Evolutionary conservation across 2,888 invertebrate genomes (phyloP).

Genomic region (Drosophila aldrichi): DNA sequence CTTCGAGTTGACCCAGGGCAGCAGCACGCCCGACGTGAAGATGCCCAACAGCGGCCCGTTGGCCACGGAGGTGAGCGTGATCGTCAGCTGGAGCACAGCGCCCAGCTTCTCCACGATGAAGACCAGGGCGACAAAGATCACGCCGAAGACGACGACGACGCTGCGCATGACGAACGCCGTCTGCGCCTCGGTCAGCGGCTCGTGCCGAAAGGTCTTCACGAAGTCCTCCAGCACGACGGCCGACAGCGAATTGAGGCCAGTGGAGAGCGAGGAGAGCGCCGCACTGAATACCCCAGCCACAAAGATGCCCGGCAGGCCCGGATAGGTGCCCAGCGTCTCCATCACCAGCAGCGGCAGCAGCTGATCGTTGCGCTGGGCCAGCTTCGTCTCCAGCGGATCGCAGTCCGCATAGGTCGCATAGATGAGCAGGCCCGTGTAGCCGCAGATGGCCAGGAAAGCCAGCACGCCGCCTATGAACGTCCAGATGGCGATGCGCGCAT

Average conservation of each 20-base stretch:
- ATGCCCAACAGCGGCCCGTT: conserved; percentile 89
- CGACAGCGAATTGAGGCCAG: conserved; percentile 91
- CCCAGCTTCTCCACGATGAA: conserved; percentile 89
- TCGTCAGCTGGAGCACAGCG: conserved; percentile 89
- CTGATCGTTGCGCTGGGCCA: conserved; percentile 91
- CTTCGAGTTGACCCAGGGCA: conserved; percentile 89
- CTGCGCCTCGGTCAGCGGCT: conserved; percentile 86
- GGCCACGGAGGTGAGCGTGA: conserved; percentile 88
- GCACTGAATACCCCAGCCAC: conserved; percentile 96
- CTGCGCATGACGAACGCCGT: conserved; percentile 89
- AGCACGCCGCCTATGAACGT: conserved; percentile 92
- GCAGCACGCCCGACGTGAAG: conserved; percentile 89
- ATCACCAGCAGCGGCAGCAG: conserved; percentile 93
- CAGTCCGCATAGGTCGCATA: conserved; percentile 94
- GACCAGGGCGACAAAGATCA: conserved; percentile 88
- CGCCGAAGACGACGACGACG: conserved; percentile 88
- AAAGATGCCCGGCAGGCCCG: conserved; percentile 94
- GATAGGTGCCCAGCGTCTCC: conserved; percentile 91
- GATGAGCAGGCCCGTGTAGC: conserved; percentile 94
- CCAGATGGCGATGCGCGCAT: conserved; percentile 86
- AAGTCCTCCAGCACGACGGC: conserved; percentile 91
- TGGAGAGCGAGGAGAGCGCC: conserved; percentile 92
- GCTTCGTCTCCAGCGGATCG: conserved; percentile 92
- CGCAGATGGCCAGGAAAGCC: conserved; percentile 91
- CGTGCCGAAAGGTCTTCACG: conserved; percentile 87